Evolutionary conservation across 1,140 invertebrate genomes (phyloP).

Genomic region (Harlomillsia oculata): DNA sequence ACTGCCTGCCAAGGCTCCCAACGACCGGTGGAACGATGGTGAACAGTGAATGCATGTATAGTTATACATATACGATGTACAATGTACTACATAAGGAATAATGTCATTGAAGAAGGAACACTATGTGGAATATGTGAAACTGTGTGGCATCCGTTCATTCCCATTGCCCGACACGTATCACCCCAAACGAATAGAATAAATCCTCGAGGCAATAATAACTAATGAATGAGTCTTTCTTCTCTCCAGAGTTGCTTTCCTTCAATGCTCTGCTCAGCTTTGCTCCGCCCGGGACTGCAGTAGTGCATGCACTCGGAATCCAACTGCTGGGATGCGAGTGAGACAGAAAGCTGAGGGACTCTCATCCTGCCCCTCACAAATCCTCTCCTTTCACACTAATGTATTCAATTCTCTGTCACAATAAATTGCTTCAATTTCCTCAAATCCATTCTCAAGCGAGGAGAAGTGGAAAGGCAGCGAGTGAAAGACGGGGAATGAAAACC

Average conservation of each 20-base stretch:
- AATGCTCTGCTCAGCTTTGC: not conserved
- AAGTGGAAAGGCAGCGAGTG: not conserved
- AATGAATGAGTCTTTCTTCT: constrained; percentile 32
- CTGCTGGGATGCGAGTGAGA: not conserved
- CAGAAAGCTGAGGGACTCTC: not conserved
- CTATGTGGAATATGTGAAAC: too few species aligned
- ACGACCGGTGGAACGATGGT: too few species aligned
- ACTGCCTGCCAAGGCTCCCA: too few species aligned
- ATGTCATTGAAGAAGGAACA: too few species aligned
- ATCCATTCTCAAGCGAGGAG: constrained; percentile 13
- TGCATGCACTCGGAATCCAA: too few species aligned
- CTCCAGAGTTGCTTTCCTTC: not conserved
- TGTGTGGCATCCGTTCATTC: too few species aligned
- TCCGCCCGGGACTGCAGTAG: too few species aligned
- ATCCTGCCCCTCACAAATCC: constrained; percentile 8
- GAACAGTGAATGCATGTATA: too few species aligned
- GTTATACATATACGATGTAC: too few species aligned
- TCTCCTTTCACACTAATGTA: constrained; percentile 27
- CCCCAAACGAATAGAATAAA: constrained; percentile 32
- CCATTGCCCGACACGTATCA: constrained; percentile 10
- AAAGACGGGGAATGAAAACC: not conserved
- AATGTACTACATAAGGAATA: too few species aligned
- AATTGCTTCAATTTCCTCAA: constrained; percentile 35
- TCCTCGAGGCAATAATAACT: constrained; percentile 35
- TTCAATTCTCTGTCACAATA: constrained; percentile 35